phyloP scores from a whole-genome alignment of 2,888 invertebrate genomes.

The Machimus rusticus region DNA sequence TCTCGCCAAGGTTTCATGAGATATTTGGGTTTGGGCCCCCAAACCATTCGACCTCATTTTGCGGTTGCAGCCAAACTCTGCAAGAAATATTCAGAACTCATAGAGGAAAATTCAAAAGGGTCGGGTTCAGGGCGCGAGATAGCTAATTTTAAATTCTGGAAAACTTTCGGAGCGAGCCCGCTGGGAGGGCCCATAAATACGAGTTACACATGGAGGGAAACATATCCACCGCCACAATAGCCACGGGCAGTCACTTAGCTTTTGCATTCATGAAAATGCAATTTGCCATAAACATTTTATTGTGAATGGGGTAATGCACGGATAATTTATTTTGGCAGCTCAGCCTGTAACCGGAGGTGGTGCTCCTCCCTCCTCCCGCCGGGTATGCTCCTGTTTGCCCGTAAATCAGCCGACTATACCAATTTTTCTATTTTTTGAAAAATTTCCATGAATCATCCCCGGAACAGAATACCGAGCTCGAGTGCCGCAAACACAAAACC shows the following conservation, averaged over 20 bases:
- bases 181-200: conserved; percentile 11
- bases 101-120: not conserved
- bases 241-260: conserved; percentile 36
- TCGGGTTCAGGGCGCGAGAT: not conserved
- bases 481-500: not conserved
- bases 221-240: conserved; percentile 29
- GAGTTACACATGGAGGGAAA: not conserved
- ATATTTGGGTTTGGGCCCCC: not conserved
- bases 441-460: conserved; percentile 23
- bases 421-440: not conserved
- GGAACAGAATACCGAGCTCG: not conserved
- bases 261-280: conserved; percentile 37
- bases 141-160: conserved; percentile 17
- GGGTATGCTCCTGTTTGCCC: not conserved
- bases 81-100: not conserved
- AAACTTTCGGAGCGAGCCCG: not conserved
- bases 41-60: not conserved
- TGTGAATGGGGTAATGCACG: conserved; percentile 28
- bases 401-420: not conserved
- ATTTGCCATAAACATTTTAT: conserved; percentile 40
- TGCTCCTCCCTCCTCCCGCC: not conserved
- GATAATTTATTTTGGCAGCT: conserved; percentile 22
- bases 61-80: not conserved
- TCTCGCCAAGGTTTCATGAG: not conserved
- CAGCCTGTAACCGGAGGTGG: not conserved